These are phyloP conservation scores for Apocrypta bakeri DNA, from an alignment of 1,140 invertebrate species.

Conservation along the genomic window DNA sequence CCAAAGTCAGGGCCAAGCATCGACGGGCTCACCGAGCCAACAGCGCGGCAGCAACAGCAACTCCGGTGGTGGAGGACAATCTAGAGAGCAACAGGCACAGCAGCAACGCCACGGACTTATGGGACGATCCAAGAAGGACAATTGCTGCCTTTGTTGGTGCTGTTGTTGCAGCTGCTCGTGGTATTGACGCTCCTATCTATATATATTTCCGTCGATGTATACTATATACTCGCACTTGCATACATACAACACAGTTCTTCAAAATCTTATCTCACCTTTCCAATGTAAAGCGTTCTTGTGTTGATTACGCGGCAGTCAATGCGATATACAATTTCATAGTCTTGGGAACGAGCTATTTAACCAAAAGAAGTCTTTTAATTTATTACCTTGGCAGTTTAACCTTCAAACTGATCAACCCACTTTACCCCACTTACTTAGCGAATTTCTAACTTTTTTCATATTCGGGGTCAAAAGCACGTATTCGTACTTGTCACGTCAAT, in stretches of 20 bases:
- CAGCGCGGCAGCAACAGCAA: conserved; percentile 54
- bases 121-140: conserved; percentile 72
- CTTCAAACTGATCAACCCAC: not conserved
- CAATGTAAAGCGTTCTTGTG: not conserved
- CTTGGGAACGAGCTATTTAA: too few species aligned
- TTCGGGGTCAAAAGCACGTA: not conserved
- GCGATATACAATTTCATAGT: not conserved
- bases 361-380: not conserved
- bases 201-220: not conserved
- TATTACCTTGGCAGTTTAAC: not conserved
- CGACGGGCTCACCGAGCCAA: conserved; percentile 42
- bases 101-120: conserved; percentile 64
- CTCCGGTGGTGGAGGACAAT: conserved; percentile 54
- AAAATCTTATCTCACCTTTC: too few species aligned
- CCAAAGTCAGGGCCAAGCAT: conserved; percentile 46
- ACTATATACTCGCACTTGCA: too few species aligned
- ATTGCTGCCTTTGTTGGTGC: conserved; percentile 82
- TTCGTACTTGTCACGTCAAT: not conserved
- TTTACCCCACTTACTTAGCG: not conserved
- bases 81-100: conserved; percentile 54
- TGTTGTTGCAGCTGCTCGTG: conserved; percentile 84
- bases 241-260: too few species aligned
- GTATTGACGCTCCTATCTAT: conserved; percentile 71
- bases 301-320: not conserved
- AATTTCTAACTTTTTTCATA: not conserved